A percentile compares a stretch with the other conserved stretches of the same genome.
These are phyloP conservation scores for Lerista edwardsae DNA, from an alignment of 2,797 vertebrate species.

Conservation along the genomic window DNA sequence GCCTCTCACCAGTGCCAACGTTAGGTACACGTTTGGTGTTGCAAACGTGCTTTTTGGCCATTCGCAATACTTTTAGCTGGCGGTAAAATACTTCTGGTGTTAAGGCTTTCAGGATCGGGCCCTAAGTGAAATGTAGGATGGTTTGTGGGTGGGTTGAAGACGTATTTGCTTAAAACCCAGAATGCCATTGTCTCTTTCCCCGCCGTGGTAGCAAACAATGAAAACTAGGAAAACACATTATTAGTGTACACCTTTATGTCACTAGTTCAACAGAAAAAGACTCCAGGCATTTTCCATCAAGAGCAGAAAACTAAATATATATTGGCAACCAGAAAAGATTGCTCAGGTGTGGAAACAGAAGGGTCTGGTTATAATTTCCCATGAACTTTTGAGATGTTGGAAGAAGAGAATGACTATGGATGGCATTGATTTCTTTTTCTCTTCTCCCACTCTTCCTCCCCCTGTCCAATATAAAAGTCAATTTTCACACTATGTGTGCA, in stretches of 20 bases:
- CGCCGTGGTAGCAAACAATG: not conserved
- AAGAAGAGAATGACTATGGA: not conserved
- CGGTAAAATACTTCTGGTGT: too few species aligned
- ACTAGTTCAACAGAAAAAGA: not conserved
- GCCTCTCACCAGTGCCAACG: too few species aligned
- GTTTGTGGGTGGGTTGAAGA: too few species aligned
- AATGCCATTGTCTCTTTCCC: not conserved
- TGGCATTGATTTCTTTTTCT: not conserved
- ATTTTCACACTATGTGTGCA: not conserved
- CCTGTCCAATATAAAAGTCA: conserved; percentile 5
- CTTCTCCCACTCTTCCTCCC: not conserved
- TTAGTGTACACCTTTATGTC: conserved; percentile 7
- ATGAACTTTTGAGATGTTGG: conserved; percentile 1
- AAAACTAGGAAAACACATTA: not conserved
- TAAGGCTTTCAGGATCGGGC: too few species aligned
- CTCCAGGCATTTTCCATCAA: not conserved
- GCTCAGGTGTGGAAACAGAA: not conserved
- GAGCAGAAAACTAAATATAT: not conserved
- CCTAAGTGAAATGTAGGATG: too few species aligned
- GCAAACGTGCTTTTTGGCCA: too few species aligned
- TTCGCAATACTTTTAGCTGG: too few species aligned
- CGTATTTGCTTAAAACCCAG: not conserved
- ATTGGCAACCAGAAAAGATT: conserved; percentile 9
- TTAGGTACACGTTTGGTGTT: too few species aligned
- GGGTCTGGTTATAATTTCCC: not conserved